These are phyloP conservation scores for Drosophila subobscura DNA, from an alignment of 1,140 invertebrate genomes.

Conservation along the genomic window DNA sequence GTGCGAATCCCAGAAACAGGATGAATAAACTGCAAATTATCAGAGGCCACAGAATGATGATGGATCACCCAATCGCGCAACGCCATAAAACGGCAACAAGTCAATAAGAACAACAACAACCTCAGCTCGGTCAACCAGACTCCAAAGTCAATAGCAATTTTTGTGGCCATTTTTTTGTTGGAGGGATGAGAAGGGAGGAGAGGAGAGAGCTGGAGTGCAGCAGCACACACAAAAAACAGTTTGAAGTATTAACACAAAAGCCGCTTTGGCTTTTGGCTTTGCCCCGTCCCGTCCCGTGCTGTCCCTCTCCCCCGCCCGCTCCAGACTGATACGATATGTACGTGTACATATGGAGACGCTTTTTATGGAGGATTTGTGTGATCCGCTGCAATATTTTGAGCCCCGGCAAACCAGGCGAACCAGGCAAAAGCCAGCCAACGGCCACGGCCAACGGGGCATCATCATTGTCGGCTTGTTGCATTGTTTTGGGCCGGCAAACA, in stretches of 20 bases:
- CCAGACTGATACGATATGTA: conserved; percentile 5
- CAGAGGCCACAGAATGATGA: conserved; percentile 64
- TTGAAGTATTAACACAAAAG: conserved; percentile 80
- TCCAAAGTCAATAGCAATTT: conserved; percentile 71
- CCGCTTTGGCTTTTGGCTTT: conserved; percentile 72
- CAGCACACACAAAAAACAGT: conserved; percentile 49
- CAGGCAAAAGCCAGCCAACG: not conserved
- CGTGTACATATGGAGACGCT: conserved; percentile 27
- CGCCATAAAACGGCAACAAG: conserved; percentile 79
- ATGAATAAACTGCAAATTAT: conserved; percentile 70
- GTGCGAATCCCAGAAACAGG: conserved; percentile 20
- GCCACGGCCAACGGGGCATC: conserved; percentile 36
- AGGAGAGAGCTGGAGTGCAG: not conserved
- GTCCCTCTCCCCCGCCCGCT: no score
- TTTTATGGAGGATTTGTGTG: conserved; percentile 83
- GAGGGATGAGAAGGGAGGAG: no score
- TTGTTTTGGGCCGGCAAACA: conserved; percentile 56
- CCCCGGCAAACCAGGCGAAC: conserved; percentile 2
- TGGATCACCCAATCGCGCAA: conserved; percentile 74
- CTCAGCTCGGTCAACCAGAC: conserved; percentile 39
- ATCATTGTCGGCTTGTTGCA: conserved; percentile 61
- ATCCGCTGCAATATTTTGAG: conserved; percentile 80
- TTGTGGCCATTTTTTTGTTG: conserved; percentile 76
- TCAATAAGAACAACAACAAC: conserved; percentile 73
- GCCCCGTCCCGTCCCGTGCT: conserved; percentile 35